Conservation (phyloP, 2,797 vertebrate genomes). For the Crax fasciolata region DNA sequence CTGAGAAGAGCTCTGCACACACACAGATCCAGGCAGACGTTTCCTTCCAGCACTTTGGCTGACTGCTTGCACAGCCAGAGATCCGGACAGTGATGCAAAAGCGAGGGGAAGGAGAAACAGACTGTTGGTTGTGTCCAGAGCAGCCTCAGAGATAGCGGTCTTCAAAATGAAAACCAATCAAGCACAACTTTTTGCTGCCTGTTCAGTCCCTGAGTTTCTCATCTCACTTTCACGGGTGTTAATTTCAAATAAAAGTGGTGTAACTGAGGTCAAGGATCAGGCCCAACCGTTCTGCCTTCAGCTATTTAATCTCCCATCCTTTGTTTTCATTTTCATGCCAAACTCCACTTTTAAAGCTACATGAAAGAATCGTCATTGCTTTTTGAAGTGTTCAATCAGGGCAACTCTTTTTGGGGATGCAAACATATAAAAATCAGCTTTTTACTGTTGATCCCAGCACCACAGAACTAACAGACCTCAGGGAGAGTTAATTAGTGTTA, state of each 20-base stretch:
- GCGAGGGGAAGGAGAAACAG: neutral
- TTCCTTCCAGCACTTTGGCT: neutral
- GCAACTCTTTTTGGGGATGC: neutral
- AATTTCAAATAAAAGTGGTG: neutral
- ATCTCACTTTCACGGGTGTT: neutral
- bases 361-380: neutral
- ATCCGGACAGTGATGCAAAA: neutral
- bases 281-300: neutral
- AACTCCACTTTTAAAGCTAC: constrained; percentile 21
- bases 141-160: neutral
- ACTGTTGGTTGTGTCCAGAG: neutral
- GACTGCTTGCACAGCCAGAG: neutral
- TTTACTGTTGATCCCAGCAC: neutral
- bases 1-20: neutral
- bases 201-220: neutral
- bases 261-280: constrained; percentile 15
- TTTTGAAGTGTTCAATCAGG: constrained; percentile 28
- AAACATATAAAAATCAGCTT: neutral
- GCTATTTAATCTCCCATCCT: constrained; percentile 27
- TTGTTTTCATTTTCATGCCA: neutral
- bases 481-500: constrained; percentile 37
- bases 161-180: neutral
- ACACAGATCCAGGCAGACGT: neutral
- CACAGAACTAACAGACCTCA: neutral
- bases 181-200: neutral